Evolutionary conservation across 2,113 vertebrate genomes (phyloP).

Genomic region (Aphyosemion australe): DNA sequence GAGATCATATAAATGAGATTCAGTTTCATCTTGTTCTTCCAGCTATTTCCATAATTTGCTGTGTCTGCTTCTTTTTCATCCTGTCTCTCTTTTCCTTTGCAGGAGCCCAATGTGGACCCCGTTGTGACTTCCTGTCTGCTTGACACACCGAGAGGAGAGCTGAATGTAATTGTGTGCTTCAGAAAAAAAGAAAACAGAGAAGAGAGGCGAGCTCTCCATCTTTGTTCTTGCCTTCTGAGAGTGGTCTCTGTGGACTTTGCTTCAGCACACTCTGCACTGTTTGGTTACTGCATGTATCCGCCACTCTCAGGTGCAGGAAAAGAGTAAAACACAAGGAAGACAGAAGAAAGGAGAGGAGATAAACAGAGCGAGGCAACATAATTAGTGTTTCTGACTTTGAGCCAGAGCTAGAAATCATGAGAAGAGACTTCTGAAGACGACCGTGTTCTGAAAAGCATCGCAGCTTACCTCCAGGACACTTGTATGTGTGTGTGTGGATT

Average conservation of each 20-base stretch:
- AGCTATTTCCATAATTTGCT: constrained; percentile 5
- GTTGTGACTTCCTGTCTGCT: constrained; percentile 27
- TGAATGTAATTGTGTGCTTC: constrained; percentile 44
- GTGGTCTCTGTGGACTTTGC: constrained; percentile 40
- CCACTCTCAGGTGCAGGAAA: constrained; percentile 43
- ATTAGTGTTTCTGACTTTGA: constrained; percentile 60
- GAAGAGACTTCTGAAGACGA: constrained; percentile 66
- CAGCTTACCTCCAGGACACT: constrained; percentile 57
- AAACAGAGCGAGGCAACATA: constrained; percentile 45
- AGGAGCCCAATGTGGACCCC: constrained; percentile 40
- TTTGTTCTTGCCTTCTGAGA: constrained; percentile 62
- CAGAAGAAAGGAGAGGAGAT: constrained; percentile 43
- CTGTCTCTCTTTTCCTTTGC: constrained; percentile 55
- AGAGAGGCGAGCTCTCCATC: constrained; percentile 39
- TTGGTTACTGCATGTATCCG: constrained; percentile 42
- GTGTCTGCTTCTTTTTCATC: constrained; percentile 13
- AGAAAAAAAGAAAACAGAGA: constrained; percentile 23
- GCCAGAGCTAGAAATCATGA: constrained; percentile 56
- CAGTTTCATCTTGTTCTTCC: constrained; percentile 3
- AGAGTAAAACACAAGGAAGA: constrained; percentile 47
- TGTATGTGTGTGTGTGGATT: constrained; percentile 39
- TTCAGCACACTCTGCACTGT: constrained; percentile 41
- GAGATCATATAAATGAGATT: constrained; percentile 20
- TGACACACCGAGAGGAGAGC: constrained; percentile 34
- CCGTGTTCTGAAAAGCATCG: constrained; percentile 45